phyloP scores from a whole-genome alignment of 2,888 invertebrate genomes.

The Phrixothrix hirtus region DNA sequence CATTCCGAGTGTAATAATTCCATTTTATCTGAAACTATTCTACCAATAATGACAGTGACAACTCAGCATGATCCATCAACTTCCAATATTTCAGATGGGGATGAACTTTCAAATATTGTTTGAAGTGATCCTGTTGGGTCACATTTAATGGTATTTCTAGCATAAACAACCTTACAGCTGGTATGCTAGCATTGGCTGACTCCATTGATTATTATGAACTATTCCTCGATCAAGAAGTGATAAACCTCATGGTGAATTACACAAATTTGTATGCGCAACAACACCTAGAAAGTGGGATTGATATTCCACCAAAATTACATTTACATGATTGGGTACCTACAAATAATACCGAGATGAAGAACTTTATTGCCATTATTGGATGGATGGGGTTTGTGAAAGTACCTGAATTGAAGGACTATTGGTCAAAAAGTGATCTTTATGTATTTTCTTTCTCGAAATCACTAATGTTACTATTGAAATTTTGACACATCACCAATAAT shows the following conservation, averaged over 20 bases:
- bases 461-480: not conserved
- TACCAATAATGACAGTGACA: not conserved
- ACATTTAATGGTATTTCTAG: not conserved
- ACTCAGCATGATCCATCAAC: not conserved
- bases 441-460: not conserved
- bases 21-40: too few species aligned
- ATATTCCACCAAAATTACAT: not conserved
- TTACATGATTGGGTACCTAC: not conserved
- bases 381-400: not conserved
- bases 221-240: not conserved
- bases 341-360: not conserved
- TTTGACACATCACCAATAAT: not conserved
- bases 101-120: not conserved
- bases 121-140: not conserved
- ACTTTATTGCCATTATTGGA: not conserved
- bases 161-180: not conserved
- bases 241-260: not conserved
- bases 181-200: not conserved
- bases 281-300: not conserved
- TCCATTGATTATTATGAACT: not conserved
- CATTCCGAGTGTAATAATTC: too few species aligned
- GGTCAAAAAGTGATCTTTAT: not conserved
- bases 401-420: not conserved
- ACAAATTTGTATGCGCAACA: not conserved
- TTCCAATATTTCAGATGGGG: not conserved